These are phyloP conservation scores for Ostrea denselamellosa DNA, from an alignment of 1,140 invertebrate species.

Conservation along the genomic window DNA sequence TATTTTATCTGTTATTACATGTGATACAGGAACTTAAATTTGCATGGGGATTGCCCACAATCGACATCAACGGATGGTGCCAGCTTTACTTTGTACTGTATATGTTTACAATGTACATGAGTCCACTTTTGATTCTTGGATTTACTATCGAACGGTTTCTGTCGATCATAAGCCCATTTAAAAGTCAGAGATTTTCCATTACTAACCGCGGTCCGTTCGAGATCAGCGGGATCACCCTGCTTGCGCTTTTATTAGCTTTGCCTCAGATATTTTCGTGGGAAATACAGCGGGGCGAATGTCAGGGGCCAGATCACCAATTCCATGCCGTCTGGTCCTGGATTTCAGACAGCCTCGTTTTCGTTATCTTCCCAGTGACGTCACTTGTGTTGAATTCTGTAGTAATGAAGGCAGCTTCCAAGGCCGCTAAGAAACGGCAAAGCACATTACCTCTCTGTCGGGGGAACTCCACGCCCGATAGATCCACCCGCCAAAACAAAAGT, in stretches of 20 bases:
- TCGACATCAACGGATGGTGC: conserved; percentile 61
- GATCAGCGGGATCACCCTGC: conserved; percentile 51
- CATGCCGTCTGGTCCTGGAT: conserved; percentile 63
- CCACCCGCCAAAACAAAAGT: background rate
- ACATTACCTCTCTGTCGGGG: background rate
- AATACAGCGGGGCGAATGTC: conserved; percentile 41
- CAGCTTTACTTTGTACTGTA: conserved; percentile 67
- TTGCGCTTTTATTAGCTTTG: conserved; percentile 57
- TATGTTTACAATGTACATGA: conserved; percentile 72
- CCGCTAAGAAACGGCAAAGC: conserved; percentile 29
- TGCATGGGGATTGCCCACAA: conserved; percentile 64
- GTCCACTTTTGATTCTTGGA: conserved; percentile 80
- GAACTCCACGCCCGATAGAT: background rate
- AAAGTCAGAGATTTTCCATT: conserved; percentile 72
- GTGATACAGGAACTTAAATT: conserved; percentile 66
- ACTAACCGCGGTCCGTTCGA: conserved; percentile 55
- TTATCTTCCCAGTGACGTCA: conserved; percentile 64
- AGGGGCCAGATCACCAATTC: conserved; percentile 34
- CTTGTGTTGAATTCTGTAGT: conserved; percentile 64
- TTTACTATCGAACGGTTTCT: conserved; percentile 97
- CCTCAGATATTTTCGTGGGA: conserved; percentile 71
- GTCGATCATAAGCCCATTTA: conserved; percentile 94
- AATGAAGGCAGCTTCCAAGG: conserved; percentile 52
- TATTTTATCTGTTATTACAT: conserved; percentile 70
- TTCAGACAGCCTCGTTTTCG: conserved; percentile 68